Evolutionary conservation across 2,113 vertebrate species (phyloP), one percentile per base, ranked within the genome.

Genomic region (Electrona antarctica): DNA sequence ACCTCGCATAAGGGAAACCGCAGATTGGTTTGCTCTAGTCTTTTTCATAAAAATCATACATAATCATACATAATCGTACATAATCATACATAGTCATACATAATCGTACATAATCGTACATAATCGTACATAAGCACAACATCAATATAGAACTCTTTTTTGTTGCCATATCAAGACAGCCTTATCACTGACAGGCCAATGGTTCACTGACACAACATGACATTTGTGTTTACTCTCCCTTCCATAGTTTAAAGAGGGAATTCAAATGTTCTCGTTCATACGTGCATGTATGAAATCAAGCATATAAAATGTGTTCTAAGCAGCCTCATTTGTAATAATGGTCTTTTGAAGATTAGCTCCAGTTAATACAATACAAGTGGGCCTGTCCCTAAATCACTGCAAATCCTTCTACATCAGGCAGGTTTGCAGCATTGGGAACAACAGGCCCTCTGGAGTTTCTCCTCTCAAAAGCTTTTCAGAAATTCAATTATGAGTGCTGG

Each of bases 121-220:
- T n/a, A n/a, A n/a, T n/a, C n/a, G n/a, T n/a, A n/a, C n/a, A n/a
- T n/a, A 33, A 33, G 29, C 29, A 33, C 5, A 41, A 41, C 3
- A 41, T 41, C 33, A 41, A 41, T 41, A 41, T 41, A 41, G 33
- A 41, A 4, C 5, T 6, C 0, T 41, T 41, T 41, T 41, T 41
- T 41, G 3, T 41, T 41, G 33, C 33, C 33, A 41, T 41, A 41
- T 41, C 33, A 41, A 1, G 33, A 41, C 33, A 41, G 33, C 65
- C 49, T 74, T 74, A 52, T 52, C 41, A 11, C 55, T 12, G 66
- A 62, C 65, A 69, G 6, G 52, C n/a, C 14, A 21, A 55, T 10
- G n/a, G 3, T 71, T 70, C 45, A 67, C 76, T 75, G 76, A 81
- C 67, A 47, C 54, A 55, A 60, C 51, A 0, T 67, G 82, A 76